Conservation (phyloP, 1,140 invertebrate genomes). For the Zaprionus camerounensis region DNA sequence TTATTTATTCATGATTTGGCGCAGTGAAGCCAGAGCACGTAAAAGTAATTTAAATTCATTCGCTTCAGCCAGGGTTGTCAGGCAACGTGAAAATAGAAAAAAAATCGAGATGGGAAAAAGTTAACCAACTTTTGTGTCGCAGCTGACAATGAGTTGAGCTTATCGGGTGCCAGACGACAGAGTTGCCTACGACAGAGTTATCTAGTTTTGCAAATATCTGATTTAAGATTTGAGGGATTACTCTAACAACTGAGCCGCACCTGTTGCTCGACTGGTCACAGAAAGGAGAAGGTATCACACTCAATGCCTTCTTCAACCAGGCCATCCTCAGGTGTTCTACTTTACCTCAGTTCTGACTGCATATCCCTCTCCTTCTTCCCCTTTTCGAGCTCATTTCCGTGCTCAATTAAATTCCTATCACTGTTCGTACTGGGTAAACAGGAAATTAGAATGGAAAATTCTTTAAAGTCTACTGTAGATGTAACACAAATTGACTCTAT, state of each 20-base stretch:
- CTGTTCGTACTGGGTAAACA: conserved; percentile 13
- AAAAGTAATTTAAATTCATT: conserved; percentile 76
- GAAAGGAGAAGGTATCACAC: neutral
- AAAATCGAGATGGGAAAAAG: neutral
- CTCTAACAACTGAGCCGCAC: neutral
- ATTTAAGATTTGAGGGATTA: neutral
- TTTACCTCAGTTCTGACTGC: conserved; percentile 15
- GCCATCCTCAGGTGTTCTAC: neutral
- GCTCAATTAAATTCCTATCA: conserved; percentile 67
- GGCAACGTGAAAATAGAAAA: conserved; percentile 31
- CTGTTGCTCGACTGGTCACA: conserved; percentile 1
- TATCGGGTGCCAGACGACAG: neutral
- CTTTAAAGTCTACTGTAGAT: conserved; percentile 55
- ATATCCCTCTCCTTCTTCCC: neutral
- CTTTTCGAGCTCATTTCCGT: conserved; percentile 64
- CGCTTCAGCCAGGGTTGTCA: conserved; percentile 41
- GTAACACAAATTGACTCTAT: conserved; percentile 69
- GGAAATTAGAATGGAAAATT: conserved; percentile 72
- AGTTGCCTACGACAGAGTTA: neutral
- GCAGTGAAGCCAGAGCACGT: conserved; percentile 56
- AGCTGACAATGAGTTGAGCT: neutral
- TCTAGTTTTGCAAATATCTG: neutral
- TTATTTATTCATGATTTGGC: conserved; percentile 74
- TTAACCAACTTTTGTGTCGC: neutral
- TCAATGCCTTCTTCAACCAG: too few species aligned